Evolutionary conservation across 2,113 vertebrate genomes (phyloP).

Genomic region (Amphilophus citrinellus): DNA sequence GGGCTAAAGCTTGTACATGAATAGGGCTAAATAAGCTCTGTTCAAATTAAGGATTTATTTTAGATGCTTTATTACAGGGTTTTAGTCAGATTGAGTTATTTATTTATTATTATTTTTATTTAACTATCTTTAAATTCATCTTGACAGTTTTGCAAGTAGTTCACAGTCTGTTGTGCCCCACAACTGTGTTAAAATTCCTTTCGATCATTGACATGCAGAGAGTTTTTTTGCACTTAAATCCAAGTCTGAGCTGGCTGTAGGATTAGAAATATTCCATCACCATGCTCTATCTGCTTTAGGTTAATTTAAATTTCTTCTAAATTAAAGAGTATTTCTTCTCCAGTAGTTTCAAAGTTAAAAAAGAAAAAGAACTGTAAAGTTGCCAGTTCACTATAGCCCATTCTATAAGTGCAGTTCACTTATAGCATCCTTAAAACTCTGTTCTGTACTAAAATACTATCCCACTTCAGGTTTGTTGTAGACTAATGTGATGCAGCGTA

Average conservation of each 20-base stretch:
- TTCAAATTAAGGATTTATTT: neutral
- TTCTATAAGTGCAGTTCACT: neutral
- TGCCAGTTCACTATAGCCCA: neutral
- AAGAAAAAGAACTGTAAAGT: neutral
- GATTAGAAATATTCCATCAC: neutral
- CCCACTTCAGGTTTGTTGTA: neutral
- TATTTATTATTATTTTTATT: neutral
- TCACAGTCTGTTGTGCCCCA: neutral
- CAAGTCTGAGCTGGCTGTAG: neutral
- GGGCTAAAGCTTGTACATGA: neutral
- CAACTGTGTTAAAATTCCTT: constrained; percentile 6
- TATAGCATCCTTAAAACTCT: neutral
- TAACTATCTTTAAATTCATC: neutral
- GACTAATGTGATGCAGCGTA: neutral
- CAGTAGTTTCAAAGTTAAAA: neutral
- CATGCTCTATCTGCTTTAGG: neutral
- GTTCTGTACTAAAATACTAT: neutral
- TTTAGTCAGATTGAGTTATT: neutral
- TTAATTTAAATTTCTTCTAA: neutral
- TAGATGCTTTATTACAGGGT: neutral
- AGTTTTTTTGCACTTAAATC: neutral
- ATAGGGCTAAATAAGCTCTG: neutral
- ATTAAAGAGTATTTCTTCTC: neutral
- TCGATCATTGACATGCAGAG: neutral
- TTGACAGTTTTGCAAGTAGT: neutral